phyloP scores from a whole-genome alignment of 2,113 vertebrate genomes.

The Plectropomus leopardus region DNA sequence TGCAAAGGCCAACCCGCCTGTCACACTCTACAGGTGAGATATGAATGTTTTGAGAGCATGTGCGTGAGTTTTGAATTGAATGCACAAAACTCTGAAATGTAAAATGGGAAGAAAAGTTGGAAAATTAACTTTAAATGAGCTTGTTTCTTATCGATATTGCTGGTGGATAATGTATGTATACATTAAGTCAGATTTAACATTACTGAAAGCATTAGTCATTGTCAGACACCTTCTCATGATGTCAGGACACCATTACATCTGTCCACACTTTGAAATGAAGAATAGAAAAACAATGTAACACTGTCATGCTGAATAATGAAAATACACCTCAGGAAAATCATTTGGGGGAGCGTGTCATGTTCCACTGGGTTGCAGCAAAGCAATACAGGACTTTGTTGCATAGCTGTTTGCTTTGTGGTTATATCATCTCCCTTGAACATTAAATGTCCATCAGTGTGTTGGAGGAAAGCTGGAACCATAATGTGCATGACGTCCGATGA shows the following conservation, averaged over 20 bases:
- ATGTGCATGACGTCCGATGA: constrained; percentile 49
- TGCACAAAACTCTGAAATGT: constrained; percentile 6
- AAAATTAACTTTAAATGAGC: constrained; percentile 30
- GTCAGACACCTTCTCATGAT: constrained; percentile 46
- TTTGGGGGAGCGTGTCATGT: constrained; percentile 55
- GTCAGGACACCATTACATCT: constrained; percentile 47
- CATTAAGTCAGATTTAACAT: constrained; percentile 33
- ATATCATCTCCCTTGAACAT: constrained; percentile 59
- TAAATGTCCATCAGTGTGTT: constrained; percentile 57
- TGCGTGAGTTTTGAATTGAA: not conserved
- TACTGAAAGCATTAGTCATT: constrained; percentile 68
- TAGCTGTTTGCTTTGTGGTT: constrained; percentile 47
- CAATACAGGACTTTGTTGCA: constrained; percentile 42
- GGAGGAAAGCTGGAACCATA: constrained; percentile 32
- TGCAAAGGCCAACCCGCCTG: constrained; percentile 96
- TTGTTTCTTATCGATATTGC: constrained; percentile 28
- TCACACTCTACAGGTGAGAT: constrained; percentile 96
- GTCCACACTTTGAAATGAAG: constrained; percentile 25
- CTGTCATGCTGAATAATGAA: constrained; percentile 46
- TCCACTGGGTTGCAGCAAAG: constrained; percentile 49
- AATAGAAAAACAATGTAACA: constrained; percentile 37
- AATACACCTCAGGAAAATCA: constrained; percentile 45
- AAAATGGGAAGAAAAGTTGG: not conserved
- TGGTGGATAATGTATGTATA: constrained; percentile 38
- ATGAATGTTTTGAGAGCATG: not conserved